Conservation (phyloP, 2,113 vertebrate species). For the Thermophis baileyi region DNA sequence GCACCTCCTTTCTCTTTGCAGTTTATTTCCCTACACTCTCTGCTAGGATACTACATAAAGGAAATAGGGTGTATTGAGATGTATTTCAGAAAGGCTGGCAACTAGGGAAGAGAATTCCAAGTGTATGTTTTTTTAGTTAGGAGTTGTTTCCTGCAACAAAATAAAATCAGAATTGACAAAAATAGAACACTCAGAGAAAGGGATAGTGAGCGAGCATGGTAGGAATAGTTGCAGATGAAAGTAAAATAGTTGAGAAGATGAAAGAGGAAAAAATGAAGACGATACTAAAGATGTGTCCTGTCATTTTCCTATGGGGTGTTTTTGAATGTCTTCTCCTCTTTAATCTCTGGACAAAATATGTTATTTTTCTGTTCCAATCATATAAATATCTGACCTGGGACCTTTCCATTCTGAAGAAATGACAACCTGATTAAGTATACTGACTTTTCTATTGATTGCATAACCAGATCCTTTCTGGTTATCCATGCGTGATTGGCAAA, state of each 20-base stretch:
- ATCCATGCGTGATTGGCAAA: not conserved
- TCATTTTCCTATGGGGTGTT: not conserved
- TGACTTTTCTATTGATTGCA: not conserved
- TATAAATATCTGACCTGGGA: not conserved
- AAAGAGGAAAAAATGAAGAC: not conserved
- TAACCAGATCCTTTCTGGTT: not conserved
- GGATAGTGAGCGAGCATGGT: not conserved
- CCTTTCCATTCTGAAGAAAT: not conserved
- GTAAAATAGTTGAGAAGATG: rapidly evolving
- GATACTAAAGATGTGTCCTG: not conserved
- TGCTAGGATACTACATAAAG: not conserved
- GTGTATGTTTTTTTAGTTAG: not conserved
- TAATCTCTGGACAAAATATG: not conserved
- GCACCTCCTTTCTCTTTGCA: not conserved
- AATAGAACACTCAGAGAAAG: rapidly evolving
- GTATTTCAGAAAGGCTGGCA: not conserved
- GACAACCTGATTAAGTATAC: not conserved
- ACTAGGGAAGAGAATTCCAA: not conserved
- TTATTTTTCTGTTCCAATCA: not conserved
- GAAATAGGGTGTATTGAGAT: not conserved
- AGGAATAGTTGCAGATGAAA: not conserved
- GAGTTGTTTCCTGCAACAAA: not conserved
- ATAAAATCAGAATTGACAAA: not conserved
- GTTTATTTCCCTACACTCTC: not conserved
- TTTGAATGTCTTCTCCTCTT: not conserved